A percentile compares a stretch with the other conserved stretches of the same genome.
Conservation (phyloP, 2,888 invertebrate genomes). For the Drosophila phalerata region DNA sequence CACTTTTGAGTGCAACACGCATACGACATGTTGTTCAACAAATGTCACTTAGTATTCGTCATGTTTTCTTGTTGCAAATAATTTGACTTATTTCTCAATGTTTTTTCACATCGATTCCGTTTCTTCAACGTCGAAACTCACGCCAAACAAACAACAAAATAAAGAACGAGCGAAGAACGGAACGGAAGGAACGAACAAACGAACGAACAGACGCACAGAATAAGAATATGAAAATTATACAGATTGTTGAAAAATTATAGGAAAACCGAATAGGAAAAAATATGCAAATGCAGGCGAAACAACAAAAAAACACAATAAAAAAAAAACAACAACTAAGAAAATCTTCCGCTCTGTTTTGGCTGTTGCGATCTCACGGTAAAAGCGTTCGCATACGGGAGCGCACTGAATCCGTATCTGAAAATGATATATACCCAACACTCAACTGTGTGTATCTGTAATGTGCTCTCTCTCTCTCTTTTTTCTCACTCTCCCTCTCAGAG, state of each 20-base stretch:
- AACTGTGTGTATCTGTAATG: constrained; percentile 31
- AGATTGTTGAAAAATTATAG: constrained; percentile 6
- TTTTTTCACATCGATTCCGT: constrained; percentile 16
- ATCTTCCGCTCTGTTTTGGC: constrained; percentile 49
- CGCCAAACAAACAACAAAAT: constrained; percentile 45
- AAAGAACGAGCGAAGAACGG: constrained; percentile 19
- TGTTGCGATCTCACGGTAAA: constrained; percentile 45
- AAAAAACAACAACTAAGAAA: constrained; percentile 33
- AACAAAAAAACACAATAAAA: constrained; percentile 11
- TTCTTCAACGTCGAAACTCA: constrained; percentile 19
- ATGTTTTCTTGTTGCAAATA: constrained; percentile 24
- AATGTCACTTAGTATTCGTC: constrained; percentile 28
- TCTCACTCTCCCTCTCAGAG: not conserved
- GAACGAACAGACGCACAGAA: constrained; percentile 8
- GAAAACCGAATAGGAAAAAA: constrained; percentile 21
- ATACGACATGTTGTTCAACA: constrained; percentile 64
- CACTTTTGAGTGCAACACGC: constrained; percentile 49
- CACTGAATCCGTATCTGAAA: constrained; percentile 73
- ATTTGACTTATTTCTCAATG: constrained; percentile 4
- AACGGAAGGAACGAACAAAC: constrained; percentile 33
- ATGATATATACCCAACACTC: constrained; percentile 53
- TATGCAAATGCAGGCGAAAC: constrained; percentile 20
- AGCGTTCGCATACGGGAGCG: constrained; percentile 64
- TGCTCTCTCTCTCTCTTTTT: not conserved
- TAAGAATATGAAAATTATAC: constrained; percentile 24